These are phyloP conservation scores for Serranus cabrilla DNA, from an alignment of 2,797 vertebrate species.

Conservation along the genomic window DNA sequence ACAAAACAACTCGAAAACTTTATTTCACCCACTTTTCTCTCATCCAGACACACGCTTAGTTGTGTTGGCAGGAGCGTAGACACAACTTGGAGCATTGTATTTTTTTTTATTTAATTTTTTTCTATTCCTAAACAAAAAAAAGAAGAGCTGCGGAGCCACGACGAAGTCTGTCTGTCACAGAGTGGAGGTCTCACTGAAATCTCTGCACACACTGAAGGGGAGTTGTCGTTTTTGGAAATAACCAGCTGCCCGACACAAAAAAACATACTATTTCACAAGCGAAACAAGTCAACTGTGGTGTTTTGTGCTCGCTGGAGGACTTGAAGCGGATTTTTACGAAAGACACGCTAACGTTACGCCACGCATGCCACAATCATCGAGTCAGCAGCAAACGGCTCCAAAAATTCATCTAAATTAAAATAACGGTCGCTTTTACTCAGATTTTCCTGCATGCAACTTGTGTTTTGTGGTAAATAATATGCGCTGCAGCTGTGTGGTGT, in stretches of 20 bases:
- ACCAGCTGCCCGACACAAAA: neutral
- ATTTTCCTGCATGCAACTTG: slow-evolving; percentile 17
- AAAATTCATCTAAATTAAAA: slow-evolving; percentile 41
- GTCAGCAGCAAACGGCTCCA: slow-evolving; percentile 45
- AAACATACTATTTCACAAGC: neutral
- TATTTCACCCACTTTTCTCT: neutral
- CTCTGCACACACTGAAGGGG: slow-evolving; percentile 54
- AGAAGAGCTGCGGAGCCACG: slow-evolving; percentile 43
- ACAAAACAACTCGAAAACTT: slow-evolving; percentile 9
- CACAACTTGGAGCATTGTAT: slow-evolving; percentile 30
- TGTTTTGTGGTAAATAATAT: neutral
- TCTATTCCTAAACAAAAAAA: slow-evolving; percentile 32
- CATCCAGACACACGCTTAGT: neutral
- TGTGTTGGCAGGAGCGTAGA: neutral
- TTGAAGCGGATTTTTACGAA: slow-evolving; percentile 25
- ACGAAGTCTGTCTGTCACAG: slow-evolving; percentile 46
- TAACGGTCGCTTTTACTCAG: neutral
- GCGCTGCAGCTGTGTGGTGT: neutral
- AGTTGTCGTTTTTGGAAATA: slow-evolving; percentile 23
- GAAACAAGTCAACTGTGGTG: neutral
- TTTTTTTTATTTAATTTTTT: neutral
- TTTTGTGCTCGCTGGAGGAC: slow-evolving; percentile 31
- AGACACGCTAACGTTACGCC: slow-evolving; percentile 64
- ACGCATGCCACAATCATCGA: slow-evolving; percentile 69
- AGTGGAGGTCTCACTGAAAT: slow-evolving; percentile 54